Evolutionary conservation across 2,797 vertebrate genomes (phyloP).

Genomic region (Semotilus atromaculatus): DNA sequence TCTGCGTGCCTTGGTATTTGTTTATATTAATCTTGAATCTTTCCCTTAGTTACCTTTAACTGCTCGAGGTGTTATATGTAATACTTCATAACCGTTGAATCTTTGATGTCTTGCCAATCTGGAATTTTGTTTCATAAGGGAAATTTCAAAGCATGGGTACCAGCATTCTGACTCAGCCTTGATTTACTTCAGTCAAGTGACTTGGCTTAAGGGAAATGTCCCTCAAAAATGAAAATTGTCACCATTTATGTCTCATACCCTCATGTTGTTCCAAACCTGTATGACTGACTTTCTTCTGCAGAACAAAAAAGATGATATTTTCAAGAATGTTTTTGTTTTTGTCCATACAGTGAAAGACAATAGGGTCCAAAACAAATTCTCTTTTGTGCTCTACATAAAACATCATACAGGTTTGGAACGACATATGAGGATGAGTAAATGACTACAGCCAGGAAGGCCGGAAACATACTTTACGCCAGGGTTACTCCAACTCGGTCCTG

Average conservation of each 20-base stretch:
- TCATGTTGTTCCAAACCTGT: background rate
- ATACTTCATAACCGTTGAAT: background rate
- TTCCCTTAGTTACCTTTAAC: conserved; percentile 7
- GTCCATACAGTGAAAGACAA: background rate
- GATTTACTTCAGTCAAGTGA: background rate
- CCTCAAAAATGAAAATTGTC: background rate
- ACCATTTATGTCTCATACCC: background rate
- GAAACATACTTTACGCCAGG: background rate
- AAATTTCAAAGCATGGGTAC: background rate
- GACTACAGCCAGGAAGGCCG: background rate
- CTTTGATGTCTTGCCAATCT: conserved; percentile 11
- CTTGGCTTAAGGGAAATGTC: background rate
- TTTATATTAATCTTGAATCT: conserved; percentile 33
- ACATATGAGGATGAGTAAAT: background rate
- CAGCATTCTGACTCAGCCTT: background rate
- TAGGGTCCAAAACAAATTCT: background rate
- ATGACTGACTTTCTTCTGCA: background rate
- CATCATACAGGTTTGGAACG: background rate
- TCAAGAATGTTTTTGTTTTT: background rate
- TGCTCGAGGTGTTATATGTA: background rate
- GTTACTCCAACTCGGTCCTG: no score
- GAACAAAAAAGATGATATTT: background rate
- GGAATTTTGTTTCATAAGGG: conserved; percentile 18
- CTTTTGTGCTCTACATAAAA: background rate
- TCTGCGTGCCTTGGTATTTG: conserved; percentile 28